Evolutionary conservation across 2,888 invertebrate species (phyloP).

Genomic region (Agrypnus murinus): DNA sequence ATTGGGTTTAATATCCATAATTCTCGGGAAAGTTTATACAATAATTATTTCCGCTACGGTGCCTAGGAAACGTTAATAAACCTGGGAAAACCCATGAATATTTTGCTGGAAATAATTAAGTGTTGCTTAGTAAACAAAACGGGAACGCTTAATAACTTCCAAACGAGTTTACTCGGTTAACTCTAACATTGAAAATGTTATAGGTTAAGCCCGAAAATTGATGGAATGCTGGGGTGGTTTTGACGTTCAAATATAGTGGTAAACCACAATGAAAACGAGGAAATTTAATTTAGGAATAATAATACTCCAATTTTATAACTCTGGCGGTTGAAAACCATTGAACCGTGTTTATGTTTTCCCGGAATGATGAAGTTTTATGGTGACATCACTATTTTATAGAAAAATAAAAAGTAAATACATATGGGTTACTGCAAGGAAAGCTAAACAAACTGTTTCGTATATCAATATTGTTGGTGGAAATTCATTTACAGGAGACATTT

Average conservation of each 20-base stretch:
- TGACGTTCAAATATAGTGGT: background rate
- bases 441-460: too few species aligned
- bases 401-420: too few species aligned
- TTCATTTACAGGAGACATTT: too few species aligned
- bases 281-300: conserved; percentile 17
- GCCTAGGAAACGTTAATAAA: background rate
- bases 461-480: too few species aligned
- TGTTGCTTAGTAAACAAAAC: background rate
- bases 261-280: conserved; percentile 7
- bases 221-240: background rate
- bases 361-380: too few species aligned
- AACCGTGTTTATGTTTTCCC: too few species aligned
- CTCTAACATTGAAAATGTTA: background rate
- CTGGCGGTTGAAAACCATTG: too few species aligned
- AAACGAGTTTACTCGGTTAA: background rate
- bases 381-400: too few species aligned
- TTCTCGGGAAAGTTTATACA: background rate
- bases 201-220: background rate
- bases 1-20: too few species aligned
- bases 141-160: background rate
- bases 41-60: background rate
- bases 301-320: too few species aligned
- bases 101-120: conserved; percentile 1
- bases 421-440: too few species aligned
- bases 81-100: background rate